Evolutionary conservation across 2,113 vertebrate genomes (phyloP).

Genomic region (Aplodontia rufa): DNA sequence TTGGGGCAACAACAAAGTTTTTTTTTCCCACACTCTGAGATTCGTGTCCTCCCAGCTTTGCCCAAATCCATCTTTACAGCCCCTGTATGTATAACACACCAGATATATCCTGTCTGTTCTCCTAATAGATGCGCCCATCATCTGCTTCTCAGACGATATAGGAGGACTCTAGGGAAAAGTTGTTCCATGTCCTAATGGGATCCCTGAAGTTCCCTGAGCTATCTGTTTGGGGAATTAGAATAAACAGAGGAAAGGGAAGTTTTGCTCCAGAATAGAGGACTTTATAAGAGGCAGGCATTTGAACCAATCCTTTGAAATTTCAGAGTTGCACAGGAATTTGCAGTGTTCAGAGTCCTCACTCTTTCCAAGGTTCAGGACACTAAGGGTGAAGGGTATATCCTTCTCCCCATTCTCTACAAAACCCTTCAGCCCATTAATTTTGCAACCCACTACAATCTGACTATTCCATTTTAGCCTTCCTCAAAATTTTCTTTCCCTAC

Average conservation of each 20-base stretch:
- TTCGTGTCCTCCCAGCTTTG: neutral
- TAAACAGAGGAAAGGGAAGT: neutral
- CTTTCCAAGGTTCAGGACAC: neutral
- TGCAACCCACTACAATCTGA: neutral
- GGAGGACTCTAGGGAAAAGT: neutral
- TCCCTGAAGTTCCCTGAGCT: neutral
- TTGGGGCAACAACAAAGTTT: neutral
- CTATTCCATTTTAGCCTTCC: conserved; percentile 36
- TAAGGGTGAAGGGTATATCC: neutral
- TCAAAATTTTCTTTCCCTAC: conserved; percentile 13
- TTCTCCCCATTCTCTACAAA: neutral
- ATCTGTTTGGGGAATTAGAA: neutral
- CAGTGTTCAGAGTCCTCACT: neutral
- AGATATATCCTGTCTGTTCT: neutral
- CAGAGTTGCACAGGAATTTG: neutral
- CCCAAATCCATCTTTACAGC: neutral
- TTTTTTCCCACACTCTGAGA: neutral
- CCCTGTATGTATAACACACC: neutral
- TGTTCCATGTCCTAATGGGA: neutral
- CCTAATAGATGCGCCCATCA: neutral
- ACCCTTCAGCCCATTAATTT: neutral
- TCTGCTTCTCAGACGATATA: neutral
- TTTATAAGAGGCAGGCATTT: neutral
- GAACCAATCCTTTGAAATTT: neutral
- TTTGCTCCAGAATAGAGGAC: neutral